A percentile compares a stretch with the other conserved stretches of the same genome.
phyloP scores from a whole-genome alignment of 2,888 invertebrate genomes.

The Noctua fimbriata region DNA sequence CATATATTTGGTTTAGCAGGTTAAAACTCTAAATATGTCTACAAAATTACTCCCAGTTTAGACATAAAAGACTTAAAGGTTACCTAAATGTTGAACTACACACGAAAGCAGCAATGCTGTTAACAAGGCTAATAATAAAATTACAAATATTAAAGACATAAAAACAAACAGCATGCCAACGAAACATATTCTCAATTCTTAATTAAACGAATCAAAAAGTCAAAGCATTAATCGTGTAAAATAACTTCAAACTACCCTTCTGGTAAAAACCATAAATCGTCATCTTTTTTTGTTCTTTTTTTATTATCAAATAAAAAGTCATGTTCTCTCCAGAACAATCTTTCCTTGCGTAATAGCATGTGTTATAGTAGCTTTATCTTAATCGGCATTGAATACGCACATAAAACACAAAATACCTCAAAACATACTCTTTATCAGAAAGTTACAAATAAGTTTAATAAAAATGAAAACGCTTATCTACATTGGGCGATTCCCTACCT shows the following conservation, averaged over 20 bases:
- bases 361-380: conserved; percentile 8
- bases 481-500: not conserved
- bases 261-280: conserved; percentile 2
- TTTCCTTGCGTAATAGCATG: conserved; percentile 6
- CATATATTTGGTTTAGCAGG: conserved; percentile 35
- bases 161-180: not conserved
- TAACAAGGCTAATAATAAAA: conserved; percentile 9
- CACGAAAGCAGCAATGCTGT: not conserved
- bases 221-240: not conserved
- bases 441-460: not conserved
- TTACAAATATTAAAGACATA: not conserved
- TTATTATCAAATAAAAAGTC: conserved; percentile 11
- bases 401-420: conserved; percentile 22
- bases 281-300: too few species aligned
- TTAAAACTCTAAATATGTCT: conserved; percentile 33
- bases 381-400: not conserved
- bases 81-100: conserved; percentile 16
- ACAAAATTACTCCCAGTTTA: conserved; percentile 6
- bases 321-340: not conserved
- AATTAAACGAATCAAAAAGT: not conserved
- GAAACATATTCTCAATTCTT: not conserved
- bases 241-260: not conserved
- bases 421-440: conserved; percentile 4
- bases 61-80: conserved; percentile 8
- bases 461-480: not conserved